Base-by-base conservation (phyloP, 2,888 invertebrate species). In the Aphidius colemani region DNA sequence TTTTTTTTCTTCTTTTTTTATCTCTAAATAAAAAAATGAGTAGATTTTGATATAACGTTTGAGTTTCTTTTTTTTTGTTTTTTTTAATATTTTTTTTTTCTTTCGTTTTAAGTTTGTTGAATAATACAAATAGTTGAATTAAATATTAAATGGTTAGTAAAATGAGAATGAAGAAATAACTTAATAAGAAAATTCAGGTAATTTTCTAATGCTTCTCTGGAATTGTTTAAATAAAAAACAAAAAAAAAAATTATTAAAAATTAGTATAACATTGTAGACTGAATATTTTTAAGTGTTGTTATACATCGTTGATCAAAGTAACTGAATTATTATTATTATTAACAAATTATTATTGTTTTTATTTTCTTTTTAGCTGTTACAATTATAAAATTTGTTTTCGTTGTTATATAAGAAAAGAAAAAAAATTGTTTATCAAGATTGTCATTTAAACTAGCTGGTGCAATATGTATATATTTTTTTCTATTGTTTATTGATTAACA, bases 221-320 rank as follows among this genome's bases (percentile, higher is more conserved):
- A 64, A 61, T 43, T 51, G 44, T 57, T 61, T 45, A 53, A 57
- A 44, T 41, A 53, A 55, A 67, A 53, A 55, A 67, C 51, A 63
- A 65, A 50, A 57, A 66, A 51, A 67, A 63, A 63, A 45, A 67
- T 57, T 62, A 65, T 57, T 46, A 46, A 56, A 60, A 70, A 70
- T 74, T 78, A 80, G 79, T 78, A 78, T 76, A 79, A 78, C 72
- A 73, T 76, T 66, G 79, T 81, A 82, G 81, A 82, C 81, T 81
- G 81, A 82, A 45, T 80, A 81, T 71, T 76, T 74, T 75, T 81
- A 82, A 80, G 81, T 73, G 78, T 75, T 72, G 76, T 74, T 71
- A 49, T 53, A 45, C 41, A 67, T 61, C 39, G 59, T 55, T 59
- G 59, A 64, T 30, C 30, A 30, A 30, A 30, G 0, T 30, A 30